A percentile compares a stretch with the other conserved stretches of the same genome.
phyloP scores from a whole-genome alignment of 2,888 invertebrate genomes.

The Archaeoteleia sp. region DNA sequence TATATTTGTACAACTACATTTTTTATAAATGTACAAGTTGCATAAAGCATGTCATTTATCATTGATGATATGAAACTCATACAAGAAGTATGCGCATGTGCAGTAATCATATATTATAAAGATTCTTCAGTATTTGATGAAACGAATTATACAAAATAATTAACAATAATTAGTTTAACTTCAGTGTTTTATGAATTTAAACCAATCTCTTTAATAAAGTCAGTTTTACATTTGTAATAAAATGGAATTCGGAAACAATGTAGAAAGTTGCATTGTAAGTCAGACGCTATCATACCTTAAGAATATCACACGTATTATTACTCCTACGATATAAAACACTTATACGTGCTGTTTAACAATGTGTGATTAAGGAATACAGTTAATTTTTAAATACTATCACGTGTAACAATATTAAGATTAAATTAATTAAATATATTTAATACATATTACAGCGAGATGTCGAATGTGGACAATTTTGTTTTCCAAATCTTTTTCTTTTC shows the following conservation, averaged over 20 bases:
- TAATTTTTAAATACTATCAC: too few species aligned
- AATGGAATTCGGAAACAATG: slow-evolving; percentile 7
- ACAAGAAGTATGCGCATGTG: slow-evolving; percentile 16
- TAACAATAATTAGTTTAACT: too few species aligned
- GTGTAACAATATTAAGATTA: too few species aligned
- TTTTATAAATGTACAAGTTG: slow-evolving; percentile 48
- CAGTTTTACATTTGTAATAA: not conserved
- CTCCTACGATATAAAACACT: slow-evolving; percentile 1
- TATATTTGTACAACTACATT: slow-evolving; percentile 43
- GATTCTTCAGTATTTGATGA: too few species aligned
- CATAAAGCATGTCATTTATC: slow-evolving; percentile 48
- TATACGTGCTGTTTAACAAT: slow-evolving; percentile 14
- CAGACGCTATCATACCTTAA: slow-evolving; percentile 22
- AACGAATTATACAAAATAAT: too few species aligned
- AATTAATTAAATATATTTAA: too few species aligned
- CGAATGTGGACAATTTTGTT: slow-evolving; percentile 6
- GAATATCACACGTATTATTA: slow-evolving; percentile 26
- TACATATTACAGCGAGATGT: too few species aligned
- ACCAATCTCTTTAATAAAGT: not conserved
- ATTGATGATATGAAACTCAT: slow-evolving; percentile 43
- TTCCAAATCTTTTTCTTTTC: slow-evolving; percentile 1
- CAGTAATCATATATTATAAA: too few species aligned
- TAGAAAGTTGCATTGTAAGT: slow-evolving; percentile 6
- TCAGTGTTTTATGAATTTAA: slow-evolving; percentile 7
- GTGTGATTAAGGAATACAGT: slow-evolving; percentile 10